Evolutionary conservation across 2,113 vertebrate species (phyloP).

Genomic region (Spheniscus mendiculus): DNA sequence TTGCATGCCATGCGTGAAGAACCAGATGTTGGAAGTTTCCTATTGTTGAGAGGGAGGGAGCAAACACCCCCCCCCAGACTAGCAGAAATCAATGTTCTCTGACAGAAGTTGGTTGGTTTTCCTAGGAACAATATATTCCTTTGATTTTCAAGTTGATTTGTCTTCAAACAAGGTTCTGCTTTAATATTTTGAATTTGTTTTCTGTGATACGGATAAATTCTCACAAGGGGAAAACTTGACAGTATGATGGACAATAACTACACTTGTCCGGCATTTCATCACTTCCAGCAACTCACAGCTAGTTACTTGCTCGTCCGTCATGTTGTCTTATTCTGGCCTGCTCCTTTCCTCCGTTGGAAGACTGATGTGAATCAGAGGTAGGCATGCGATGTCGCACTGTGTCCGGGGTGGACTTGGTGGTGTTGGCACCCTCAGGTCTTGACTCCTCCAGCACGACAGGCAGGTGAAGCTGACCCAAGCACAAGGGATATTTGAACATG

Average conservation of each 20-base stretch:
- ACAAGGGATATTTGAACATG: not conserved
- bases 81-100: conserved; percentile 88
- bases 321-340: not conserved
- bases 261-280: not conserved
- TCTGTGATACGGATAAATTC: conserved; percentile 16
- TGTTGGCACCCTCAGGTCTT: not conserved
- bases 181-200: conserved; percentile 56
- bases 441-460: fast-evolving
- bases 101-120: conserved; percentile 76
- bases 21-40: conserved; percentile 96
- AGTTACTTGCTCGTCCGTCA: fast-evolving
- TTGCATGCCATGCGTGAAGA: conserved; percentile 94
- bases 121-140: conserved; percentile 67
- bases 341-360: not conserved
- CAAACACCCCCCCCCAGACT: conserved; percentile 78
- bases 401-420: not conserved
- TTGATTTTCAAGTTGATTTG: conserved; percentile 71
- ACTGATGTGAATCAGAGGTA: not conserved
- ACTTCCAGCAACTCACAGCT: not conserved
- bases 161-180: conserved; percentile 69
- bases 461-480: not conserved
- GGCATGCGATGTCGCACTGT: fast-evolving
- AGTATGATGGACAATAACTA: conserved; percentile 30
- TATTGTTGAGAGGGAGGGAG: conserved; percentile 73
- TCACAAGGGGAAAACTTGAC: conserved; percentile 30